phyloP scores from a whole-genome alignment of 2,888 invertebrate genomes.

The Amiota communis region DNA sequence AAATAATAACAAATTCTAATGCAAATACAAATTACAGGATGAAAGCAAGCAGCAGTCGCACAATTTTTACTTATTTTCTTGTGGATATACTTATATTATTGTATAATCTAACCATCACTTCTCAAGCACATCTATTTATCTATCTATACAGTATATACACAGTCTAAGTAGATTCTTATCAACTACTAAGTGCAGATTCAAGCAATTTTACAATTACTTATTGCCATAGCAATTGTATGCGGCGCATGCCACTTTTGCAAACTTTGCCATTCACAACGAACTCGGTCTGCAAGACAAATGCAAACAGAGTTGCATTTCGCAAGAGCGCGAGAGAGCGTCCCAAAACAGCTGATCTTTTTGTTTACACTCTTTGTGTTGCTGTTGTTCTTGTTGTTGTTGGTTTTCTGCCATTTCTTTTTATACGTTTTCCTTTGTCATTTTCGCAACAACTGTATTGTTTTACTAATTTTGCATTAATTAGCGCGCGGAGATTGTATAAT shows the following conservation, averaged over 20 bases:
- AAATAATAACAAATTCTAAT: too few species aligned
- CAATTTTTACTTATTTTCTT: too few species aligned
- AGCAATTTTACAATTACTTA: not conserved
- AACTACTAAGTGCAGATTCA: not conserved
- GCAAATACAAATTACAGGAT: too few species aligned
- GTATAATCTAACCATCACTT: too few species aligned
- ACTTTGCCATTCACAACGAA: too few species aligned
- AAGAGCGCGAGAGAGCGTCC: too few species aligned
- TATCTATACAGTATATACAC: too few species aligned
- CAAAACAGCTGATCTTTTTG: constrained; percentile 19
- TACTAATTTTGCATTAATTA: constrained; percentile 42
- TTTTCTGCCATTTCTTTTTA: constrained; percentile 57
- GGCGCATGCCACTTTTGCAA: not conserved
- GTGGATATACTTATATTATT: too few species aligned
- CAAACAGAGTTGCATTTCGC: too few species aligned
- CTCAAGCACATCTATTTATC: too few species aligned
- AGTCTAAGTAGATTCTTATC: not conserved
- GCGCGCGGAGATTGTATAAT: constrained; percentile 23
- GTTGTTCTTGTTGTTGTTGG: constrained; percentile 30
- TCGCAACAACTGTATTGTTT: constrained; percentile 38
- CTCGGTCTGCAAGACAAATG: too few species aligned
- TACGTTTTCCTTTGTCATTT: constrained; percentile 54
- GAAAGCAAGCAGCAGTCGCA: too few species aligned
- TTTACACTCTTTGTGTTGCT: constrained; percentile 17
- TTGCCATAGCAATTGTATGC: not conserved